These are phyloP conservation scores for Perodicticus potto DNA, from an alignment of 2,797 vertebrate species.

Conservation along the genomic window DNA sequence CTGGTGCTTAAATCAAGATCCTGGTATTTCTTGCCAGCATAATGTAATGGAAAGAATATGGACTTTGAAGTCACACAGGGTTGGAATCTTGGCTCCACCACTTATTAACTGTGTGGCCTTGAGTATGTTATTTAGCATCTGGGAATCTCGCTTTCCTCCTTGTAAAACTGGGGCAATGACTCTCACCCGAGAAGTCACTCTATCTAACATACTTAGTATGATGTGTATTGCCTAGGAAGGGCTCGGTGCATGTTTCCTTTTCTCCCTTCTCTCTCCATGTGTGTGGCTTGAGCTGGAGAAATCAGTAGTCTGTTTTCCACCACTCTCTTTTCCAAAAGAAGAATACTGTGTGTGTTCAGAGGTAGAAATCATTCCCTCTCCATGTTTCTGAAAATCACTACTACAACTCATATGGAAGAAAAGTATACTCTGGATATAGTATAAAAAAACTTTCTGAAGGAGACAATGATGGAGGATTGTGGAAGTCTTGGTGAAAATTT, in stretches of 20 bases:
- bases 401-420: background rate
- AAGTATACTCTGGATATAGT: background rate
- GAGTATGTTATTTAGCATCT: constrained; percentile 78
- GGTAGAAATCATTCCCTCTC: background rate
- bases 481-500: background rate
- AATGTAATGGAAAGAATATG: constrained; percentile 83
- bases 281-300: constrained; percentile 28
- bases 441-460: background rate
- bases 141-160: constrained; percentile 79
- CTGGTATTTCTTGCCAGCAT: constrained; percentile 77
- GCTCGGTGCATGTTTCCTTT: background rate
- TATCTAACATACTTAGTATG: constrained; percentile 36
- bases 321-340: constrained; percentile 11
- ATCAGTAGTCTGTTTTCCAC: background rate
- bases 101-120: constrained; percentile 82
- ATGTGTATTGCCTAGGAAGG: constrained; percentile 1
- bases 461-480: background rate
- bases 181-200: constrained; percentile 61
- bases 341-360: background rate
- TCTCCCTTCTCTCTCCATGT: background rate
- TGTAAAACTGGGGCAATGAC: constrained; percentile 72
- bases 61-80: constrained; percentile 81
- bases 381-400: background rate
- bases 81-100: constrained; percentile 80
- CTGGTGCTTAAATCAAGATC: constrained; percentile 73